phyloP scores from a whole-genome alignment of 2,888 invertebrate genomes.

The Xestia xanthographa region DNA sequence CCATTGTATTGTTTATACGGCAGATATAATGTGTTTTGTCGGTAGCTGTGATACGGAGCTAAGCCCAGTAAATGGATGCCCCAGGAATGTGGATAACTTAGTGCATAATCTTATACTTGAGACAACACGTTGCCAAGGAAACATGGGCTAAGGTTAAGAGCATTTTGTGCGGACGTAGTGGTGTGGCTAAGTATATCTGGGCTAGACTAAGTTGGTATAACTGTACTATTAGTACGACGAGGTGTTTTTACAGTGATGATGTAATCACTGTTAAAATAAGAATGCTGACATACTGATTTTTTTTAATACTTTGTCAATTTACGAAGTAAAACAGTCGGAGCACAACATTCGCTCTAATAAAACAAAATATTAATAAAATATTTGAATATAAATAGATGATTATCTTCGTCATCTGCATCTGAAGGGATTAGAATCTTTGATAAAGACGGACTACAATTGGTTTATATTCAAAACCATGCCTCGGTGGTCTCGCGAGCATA shows the following conservation, averaged over 20 bases:
- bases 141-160: slow-evolving; percentile 13
- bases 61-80: slow-evolving; percentile 81
- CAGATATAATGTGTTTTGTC: slow-evolving; percentile 88
- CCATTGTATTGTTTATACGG: slow-evolving; percentile 88
- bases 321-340: not conserved
- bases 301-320: too few species aligned
- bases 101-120: slow-evolving; percentile 53
- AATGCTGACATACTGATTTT: too few species aligned
- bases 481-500: too few species aligned
- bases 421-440: not conserved
- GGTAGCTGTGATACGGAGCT: slow-evolving; percentile 84
- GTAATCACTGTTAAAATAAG: too few species aligned
- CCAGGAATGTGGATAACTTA: slow-evolving; percentile 70
- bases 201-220: not conserved
- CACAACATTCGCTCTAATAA: not conserved
- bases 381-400: not conserved
- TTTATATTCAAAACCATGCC: too few species aligned
- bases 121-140: slow-evolving; percentile 31
- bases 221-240: not conserved
- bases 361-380: too few species aligned
- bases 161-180: not conserved
- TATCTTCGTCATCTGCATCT: not conserved
- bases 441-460: too few species aligned
- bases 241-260: too few species aligned
- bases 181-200: not conserved